A percentile compares a stretch with the other conserved stretches of the same genome.
Conservation (phyloP, 2,797 vertebrate species). For the Phoeniculus purpureus region DNA sequence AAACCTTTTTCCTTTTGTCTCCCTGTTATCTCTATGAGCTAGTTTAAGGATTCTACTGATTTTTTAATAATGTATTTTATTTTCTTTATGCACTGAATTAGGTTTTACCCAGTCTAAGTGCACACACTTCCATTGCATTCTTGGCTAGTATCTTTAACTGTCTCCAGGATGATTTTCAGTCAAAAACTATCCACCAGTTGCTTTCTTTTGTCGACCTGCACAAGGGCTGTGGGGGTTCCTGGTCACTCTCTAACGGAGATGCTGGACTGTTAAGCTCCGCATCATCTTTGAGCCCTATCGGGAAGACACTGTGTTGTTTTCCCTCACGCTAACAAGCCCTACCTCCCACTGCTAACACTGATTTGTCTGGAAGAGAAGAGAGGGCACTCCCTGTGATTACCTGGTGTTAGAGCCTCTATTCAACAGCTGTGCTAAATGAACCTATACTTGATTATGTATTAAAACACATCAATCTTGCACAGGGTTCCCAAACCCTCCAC, state of each 20-base stretch:
- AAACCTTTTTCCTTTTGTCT: background rate
- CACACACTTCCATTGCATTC: background rate
- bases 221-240: background rate
- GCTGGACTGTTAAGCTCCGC: background rate
- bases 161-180: background rate
- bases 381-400: slow-evolving; percentile 42
- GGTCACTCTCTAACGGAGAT: background rate
- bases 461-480: slow-evolving; percentile 66
- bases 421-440: slow-evolving; percentile 67
- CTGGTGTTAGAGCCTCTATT: slow-evolving; percentile 36
- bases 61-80: background rate
- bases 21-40: background rate
- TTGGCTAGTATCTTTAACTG: background rate
- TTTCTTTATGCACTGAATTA: background rate
- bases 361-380: slow-evolving; percentile 51
- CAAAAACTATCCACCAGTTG: background rate
- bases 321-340: slow-evolving; percentile 18
- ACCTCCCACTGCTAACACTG: slow-evolving; percentile 36
- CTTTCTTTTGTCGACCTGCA: background rate
- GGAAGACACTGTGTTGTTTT: background rate
- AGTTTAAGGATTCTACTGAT: background rate
- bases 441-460: slow-evolving; percentile 59
- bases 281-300: background rate
- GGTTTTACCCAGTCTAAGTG: background rate
- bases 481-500: slow-evolving; percentile 61